phyloP scores from a whole-genome alignment of 2,797 vertebrate genomes.

The Remorina albescens region DNA sequence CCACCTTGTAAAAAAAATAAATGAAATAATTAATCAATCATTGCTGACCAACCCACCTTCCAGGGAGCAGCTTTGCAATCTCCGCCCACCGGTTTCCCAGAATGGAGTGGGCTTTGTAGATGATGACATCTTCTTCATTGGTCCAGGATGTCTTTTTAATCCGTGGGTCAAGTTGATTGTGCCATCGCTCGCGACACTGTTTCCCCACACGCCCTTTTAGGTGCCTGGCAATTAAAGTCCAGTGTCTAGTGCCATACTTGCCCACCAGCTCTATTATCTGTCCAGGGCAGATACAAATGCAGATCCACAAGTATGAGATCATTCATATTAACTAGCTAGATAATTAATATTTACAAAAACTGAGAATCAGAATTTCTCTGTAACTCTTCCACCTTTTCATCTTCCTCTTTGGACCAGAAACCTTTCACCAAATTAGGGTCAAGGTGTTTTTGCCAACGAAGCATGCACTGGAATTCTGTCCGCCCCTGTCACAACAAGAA shows the following conservation, averaged over 20 bases:
- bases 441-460: slow-evolving; percentile 88
- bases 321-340: no score
- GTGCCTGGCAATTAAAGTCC: slow-evolving; percentile 90
- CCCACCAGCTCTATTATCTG: slow-evolving; percentile 92
- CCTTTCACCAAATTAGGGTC: slow-evolving; percentile 91
- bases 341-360: not conserved
- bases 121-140: slow-evolving; percentile 92
- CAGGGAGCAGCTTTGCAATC: slow-evolving; percentile 94
- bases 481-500: slow-evolving; percentile 84
- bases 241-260: slow-evolving; percentile 90
- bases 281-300: slow-evolving; percentile 7
- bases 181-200: slow-evolving; percentile 95
- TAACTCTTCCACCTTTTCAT: slow-evolving; percentile 87
- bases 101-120: slow-evolving; percentile 91
- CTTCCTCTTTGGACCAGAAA: slow-evolving; percentile 94
- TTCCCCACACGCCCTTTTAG: slow-evolving; percentile 91
- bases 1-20: not conserved
- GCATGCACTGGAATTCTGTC: slow-evolving; percentile 89
- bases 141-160: slow-evolving; percentile 94
- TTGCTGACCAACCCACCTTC: slow-evolving; percentile 84
- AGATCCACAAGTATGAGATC: not conserved
- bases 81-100: slow-evolving; percentile 96
- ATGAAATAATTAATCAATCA: no score
- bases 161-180: slow-evolving; percentile 92
- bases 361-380: not conserved